phyloP scores from a whole-genome alignment of 2,797 vertebrate species.

The Champsocephalus gunnari region DNA sequence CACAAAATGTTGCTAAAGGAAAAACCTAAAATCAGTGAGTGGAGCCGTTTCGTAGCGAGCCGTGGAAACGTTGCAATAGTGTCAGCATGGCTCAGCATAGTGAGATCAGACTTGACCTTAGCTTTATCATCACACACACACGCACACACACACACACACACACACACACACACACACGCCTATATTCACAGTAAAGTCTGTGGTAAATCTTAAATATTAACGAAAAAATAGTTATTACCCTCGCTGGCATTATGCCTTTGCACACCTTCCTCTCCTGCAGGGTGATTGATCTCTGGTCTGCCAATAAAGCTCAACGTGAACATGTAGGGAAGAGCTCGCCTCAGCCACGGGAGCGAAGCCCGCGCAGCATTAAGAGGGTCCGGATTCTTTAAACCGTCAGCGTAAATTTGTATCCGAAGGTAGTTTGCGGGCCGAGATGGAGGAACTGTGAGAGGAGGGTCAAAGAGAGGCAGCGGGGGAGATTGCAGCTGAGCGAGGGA shows the following conservation, averaged over 20 bases:
- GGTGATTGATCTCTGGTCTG: conserved; percentile 78
- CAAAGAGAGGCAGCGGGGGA: conserved; percentile 25
- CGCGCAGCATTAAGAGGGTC: conserved; percentile 74
- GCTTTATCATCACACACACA: conserved; percentile 35
- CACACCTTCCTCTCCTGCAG: conserved; percentile 76
- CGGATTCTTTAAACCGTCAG: conserved; percentile 84
- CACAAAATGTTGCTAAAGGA: too few species aligned
- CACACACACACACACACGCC: conserved; percentile 22
- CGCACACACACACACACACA: conserved; percentile 37
- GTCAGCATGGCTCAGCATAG: conserved; percentile 55
- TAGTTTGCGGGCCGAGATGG: conserved; percentile 61
- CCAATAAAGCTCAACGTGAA: conserved; percentile 81
- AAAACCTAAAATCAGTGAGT: too few species aligned
- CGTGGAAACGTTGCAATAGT: not conserved
- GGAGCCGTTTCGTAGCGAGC: too few species aligned
- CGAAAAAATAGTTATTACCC: conserved; percentile 78
- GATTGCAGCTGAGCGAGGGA: conserved; percentile 17
- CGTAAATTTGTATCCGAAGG: conserved; percentile 77
- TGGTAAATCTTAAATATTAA: conserved; percentile 84
- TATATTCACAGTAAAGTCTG: conserved; percentile 53
- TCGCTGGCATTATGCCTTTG: conserved; percentile 73
- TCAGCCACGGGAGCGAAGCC: conserved; percentile 64
- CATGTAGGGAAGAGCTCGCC: conserved; percentile 71
- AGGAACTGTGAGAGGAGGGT: conserved; percentile 24
- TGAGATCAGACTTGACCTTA: conserved; percentile 70